phyloP scores from a whole-genome alignment of 2,888 invertebrate genomes.

The Linnaemya vulpina region DNA sequence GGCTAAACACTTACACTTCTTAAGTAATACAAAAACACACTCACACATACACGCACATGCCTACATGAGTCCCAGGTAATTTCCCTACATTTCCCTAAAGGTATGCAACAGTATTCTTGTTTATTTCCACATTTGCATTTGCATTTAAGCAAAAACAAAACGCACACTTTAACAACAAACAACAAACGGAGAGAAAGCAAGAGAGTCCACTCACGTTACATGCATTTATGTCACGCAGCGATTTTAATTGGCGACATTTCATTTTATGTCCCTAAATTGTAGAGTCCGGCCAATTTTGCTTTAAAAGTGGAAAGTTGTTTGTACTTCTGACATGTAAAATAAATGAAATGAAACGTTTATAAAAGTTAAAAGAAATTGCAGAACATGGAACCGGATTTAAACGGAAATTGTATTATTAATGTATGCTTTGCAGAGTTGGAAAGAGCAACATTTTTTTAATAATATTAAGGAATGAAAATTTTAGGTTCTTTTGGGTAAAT shows the following conservation, averaged over 20 bases:
- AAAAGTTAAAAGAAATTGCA: neutral
- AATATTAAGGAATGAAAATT: neutral
- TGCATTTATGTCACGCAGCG: slow-evolving; percentile 81
- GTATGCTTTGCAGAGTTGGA: neutral
- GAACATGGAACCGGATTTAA: neutral
- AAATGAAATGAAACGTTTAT: slow-evolving; percentile 24
- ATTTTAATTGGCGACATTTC: slow-evolving; percentile 82
- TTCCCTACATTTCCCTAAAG: slow-evolving; percentile 1
- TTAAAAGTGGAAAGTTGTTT: slow-evolving; percentile 66
- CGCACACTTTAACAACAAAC: neutral
- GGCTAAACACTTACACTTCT: slow-evolving; percentile 55
- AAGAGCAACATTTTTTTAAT: neutral
- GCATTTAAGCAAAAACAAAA: neutral
- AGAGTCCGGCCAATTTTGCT: slow-evolving; percentile 73
- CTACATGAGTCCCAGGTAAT: neutral
- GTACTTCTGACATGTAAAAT: slow-evolving; percentile 59
- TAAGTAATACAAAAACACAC: slow-evolving; percentile 1
- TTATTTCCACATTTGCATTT: neutral
- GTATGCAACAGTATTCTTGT: slow-evolving; percentile 27
- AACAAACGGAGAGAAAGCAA: neutral
- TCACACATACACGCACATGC: neutral
- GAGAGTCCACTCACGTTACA: slow-evolving; percentile 74
- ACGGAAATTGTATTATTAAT: slow-evolving; percentile 5
- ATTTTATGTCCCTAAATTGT: slow-evolving; percentile 81
- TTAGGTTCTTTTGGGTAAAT: neutral